Conservation (phyloP, 35 echinoderm and acorn worm species). For the Eucidaris tribuloides region DNA sequence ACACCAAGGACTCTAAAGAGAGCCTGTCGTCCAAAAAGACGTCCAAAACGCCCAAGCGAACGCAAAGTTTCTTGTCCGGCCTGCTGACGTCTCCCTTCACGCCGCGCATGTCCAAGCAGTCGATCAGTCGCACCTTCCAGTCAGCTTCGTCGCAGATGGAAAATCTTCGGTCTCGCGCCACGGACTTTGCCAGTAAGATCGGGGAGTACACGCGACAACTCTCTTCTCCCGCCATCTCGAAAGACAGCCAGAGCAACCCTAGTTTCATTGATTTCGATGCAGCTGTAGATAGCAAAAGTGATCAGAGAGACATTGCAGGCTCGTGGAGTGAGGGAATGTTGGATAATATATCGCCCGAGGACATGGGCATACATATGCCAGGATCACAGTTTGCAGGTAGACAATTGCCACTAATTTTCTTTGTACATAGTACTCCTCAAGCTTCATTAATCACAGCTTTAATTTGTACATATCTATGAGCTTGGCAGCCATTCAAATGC, state of each 20-base stretch:
- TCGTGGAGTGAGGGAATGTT: slow-evolving; percentile 44
- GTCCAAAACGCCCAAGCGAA: slow-evolving; percentile 30
- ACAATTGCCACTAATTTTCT: no score
- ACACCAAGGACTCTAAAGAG: slow-evolving; percentile 54
- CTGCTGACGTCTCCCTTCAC: slow-evolving; percentile 58
- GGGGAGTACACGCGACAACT: slow-evolving; percentile 81
- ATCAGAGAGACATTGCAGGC: slow-evolving; percentile 9
- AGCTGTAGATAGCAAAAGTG: not conserved
- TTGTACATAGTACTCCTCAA: no score
- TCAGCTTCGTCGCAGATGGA: slow-evolving; percentile 81
- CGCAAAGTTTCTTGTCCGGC: slow-evolving; percentile 53
- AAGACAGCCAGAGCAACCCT: slow-evolving; percentile 13
- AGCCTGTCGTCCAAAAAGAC: slow-evolving; percentile 43
- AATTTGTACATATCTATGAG: no score
- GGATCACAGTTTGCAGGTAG: slow-evolving; percentile 33
- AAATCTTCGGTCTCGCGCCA: slow-evolving; percentile 39
- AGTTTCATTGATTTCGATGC: slow-evolving; percentile 71
- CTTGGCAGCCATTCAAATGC: no score
- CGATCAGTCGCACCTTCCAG: slow-evolving; percentile 68
- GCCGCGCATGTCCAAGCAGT: slow-evolving; percentile 75
- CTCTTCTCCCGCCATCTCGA: slow-evolving; percentile 14
- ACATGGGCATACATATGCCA: slow-evolving; percentile 78
- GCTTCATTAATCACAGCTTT: no score
- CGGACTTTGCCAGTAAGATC: slow-evolving; percentile 60
- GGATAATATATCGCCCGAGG: slow-evolving; percentile 51